Percentiles rank a stretch among this genome's conserved stretches.
Evolutionary conservation across 2,888 invertebrate species (phyloP).

Genomic region (Scaptomyza reducta): DNA sequence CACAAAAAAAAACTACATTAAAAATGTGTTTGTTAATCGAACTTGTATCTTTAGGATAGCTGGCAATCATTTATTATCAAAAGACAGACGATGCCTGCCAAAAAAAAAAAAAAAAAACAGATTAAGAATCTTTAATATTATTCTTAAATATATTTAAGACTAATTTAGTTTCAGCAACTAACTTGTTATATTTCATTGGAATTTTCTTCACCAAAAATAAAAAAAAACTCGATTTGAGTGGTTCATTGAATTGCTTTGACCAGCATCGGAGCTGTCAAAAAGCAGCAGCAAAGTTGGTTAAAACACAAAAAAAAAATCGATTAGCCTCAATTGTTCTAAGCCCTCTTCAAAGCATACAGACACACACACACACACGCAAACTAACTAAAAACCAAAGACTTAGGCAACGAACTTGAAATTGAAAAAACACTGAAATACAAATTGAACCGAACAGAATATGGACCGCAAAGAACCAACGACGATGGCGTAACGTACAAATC

Average conservation of each 20-base stretch:
- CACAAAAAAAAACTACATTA: not conserved
- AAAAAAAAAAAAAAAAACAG: not conserved
- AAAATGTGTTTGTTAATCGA: slow-evolving; percentile 12
- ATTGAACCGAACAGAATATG: slow-evolving; percentile 52
- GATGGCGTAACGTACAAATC: slow-evolving; percentile 74
- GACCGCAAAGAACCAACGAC: slow-evolving; percentile 48
- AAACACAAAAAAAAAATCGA: slow-evolving; percentile 60
- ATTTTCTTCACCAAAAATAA: slow-evolving; percentile 17
- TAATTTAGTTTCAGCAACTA: not conserved
- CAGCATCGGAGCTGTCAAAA: slow-evolving; percentile 70
- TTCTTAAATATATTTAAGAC: not conserved
- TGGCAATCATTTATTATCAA: slow-evolving; percentile 22
- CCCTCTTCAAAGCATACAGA: slow-evolving; percentile 53
- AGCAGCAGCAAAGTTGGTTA: slow-evolving; percentile 34
- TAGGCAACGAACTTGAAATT: slow-evolving; percentile 75
- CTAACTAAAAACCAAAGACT: slow-evolving; percentile 54
- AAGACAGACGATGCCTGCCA: too few species aligned
- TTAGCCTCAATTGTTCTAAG: slow-evolving; percentile 75
- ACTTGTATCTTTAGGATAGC: not conserved
- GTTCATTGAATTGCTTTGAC: slow-evolving; percentile 57
- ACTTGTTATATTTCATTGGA: slow-evolving; percentile 8
- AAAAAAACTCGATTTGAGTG: slow-evolving; percentile 36
- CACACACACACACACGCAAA: slow-evolving; percentile 15
- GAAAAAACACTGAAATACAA: slow-evolving; percentile 47
- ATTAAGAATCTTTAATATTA: not conserved